Evolutionary conservation across 2,888 invertebrate species (phyloP).

Genomic region (Hipparchia sbordonii): DNA sequence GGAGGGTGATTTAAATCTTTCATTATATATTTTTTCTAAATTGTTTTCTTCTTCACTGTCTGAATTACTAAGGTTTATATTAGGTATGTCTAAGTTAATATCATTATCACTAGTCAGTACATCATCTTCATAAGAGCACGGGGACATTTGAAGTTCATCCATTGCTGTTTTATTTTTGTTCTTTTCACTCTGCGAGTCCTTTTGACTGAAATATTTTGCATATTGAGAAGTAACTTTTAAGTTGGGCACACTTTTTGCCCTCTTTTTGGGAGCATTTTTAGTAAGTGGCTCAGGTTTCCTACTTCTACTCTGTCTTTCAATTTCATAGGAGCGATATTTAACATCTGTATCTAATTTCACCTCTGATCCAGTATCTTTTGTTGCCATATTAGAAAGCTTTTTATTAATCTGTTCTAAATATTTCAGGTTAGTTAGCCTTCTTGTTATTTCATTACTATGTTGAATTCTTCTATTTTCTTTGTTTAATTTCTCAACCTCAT

Average conservation of each 20-base stretch:
- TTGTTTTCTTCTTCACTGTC: slow-evolving; percentile 61
- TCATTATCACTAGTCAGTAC: slow-evolving; percentile 43
- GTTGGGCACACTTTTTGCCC: slow-evolving; percentile 80
- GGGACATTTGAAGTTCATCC: slow-evolving; percentile 40
- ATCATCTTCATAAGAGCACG: slow-evolving; percentile 40
- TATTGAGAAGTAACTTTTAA: slow-evolving; percentile 75
- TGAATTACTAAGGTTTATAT: slow-evolving; percentile 44
- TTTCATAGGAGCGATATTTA: slow-evolving; percentile 74
- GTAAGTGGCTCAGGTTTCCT: slow-evolving; percentile 49
- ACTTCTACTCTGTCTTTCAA: slow-evolving; percentile 66
- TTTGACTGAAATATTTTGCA: slow-evolving; percentile 79
- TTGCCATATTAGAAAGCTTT: slow-evolving; percentile 63
- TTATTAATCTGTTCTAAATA: slow-evolving; percentile 90
- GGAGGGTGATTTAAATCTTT: slow-evolving; percentile 63
- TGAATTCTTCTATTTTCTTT: slow-evolving; percentile 86
- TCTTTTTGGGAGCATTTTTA: slow-evolving; percentile 53
- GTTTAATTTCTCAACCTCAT: slow-evolving; percentile 86
- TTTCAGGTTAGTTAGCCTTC: slow-evolving; percentile 86
- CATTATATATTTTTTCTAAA: slow-evolving; percentile 70
- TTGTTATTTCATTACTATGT: slow-evolving; percentile 81
- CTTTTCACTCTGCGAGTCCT: slow-evolving; percentile 65
- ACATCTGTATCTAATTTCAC: slow-evolving; percentile 55
- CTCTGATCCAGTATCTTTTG: slow-evolving; percentile 59
- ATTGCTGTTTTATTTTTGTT: slow-evolving; percentile 51
- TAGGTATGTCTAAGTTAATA: slow-evolving; percentile 42